Base-by-base conservation (phyloP, 1,140 invertebrate genomes). In the Zophobas morio region DNA sequence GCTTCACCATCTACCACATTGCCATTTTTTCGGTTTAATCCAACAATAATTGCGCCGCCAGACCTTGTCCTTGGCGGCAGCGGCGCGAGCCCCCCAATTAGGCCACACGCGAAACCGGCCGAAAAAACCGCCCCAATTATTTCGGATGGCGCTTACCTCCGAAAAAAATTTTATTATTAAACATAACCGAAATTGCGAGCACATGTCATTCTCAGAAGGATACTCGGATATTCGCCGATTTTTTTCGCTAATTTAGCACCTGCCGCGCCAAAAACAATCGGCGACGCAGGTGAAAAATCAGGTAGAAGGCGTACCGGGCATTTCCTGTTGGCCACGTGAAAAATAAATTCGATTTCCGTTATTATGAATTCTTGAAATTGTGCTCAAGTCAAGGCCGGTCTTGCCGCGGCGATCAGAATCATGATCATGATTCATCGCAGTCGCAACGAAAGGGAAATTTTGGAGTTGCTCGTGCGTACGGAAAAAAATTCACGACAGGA, bases 281-380 rank as follows among this genome's bases (percentile, higher is more conserved):
- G 32, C 3, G 49, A n/a, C 49, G 39, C 60, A 66, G 60, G 37
- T 66, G 60, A 2, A 66, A 66, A 39, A 66, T 66, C 60, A 66
- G 60, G 60, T 66, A 66, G 57, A 63, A 63, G 60, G 60, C 39
- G 60, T 66, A 66, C 39, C 37, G 42, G 42, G 71, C 56, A 73
- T 73, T 73, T 73, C 71, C 71, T 39, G 39, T 39, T 5, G 37
- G 35, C 20, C 37, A 70, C 37, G 63, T 70, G 63, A 40, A 70
- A 37, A 51, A 51, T 51, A 51, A 51, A 51, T 71, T 71, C 42
- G 71, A 73, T 73, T 73, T 73, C 71, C 71, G 49, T 54, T 54
- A n/a, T 47, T 72, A 35, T 6, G 33, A 73, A 56, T 73, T 56
- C 71, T 37, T 42, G 34, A 73, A 53, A 66, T 66, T 42, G 37